Base-by-base conservation (phyloP, 23 tunicate species). In the Aplidium turbinatum region DNA sequence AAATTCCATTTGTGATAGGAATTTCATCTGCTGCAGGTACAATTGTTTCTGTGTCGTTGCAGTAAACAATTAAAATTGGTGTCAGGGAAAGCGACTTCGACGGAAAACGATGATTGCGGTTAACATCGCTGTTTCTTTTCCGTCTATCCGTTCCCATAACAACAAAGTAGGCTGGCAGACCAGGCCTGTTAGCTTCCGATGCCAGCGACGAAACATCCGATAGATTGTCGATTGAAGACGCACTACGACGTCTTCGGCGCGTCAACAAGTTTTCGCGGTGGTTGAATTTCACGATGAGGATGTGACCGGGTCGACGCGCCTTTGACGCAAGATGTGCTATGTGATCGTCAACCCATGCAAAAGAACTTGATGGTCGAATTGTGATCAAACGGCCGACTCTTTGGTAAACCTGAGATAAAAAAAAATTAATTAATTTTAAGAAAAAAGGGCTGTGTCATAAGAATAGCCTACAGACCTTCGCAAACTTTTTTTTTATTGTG, bases 231-330 rank as follows among this genome's bases (percentile, higher is more conserved):
- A n/a, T 34, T 0, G 45, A 24, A 11, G 1, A 28, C 21, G 31
- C 9, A 23, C 48, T 22, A 34, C 29, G 1, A 0, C 73, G 62
- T 52, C 47, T 46, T 30, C 72, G 67, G 2, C 79, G 79, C 57
- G 35, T 42, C 19, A 61, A 62, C 4, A 30, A 23, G 11, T 33
- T 39, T 27, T 48, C 53, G n/a, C 31, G 68, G 26, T 58, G 11
- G 11, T 52, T 36, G 50, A 81, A 88, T 60, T 68, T 81, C 22
- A 82, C 96, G 52, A 88, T 58, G 24, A 88, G 36, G 21, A 88
- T 52, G 67, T 76, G 87, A 16, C 51, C 74, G 0, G 48, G 53
- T 22, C 23, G 57, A 2, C 96, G 65, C 11, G 87, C 73, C 29
- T 35, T 29, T 31, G 39, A 47, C 3, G 86, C 79, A 30, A 81